Conservation (phyloP, 1,140 invertebrate species). For the Pachyrhynchus sulphureomaculatus region DNA sequence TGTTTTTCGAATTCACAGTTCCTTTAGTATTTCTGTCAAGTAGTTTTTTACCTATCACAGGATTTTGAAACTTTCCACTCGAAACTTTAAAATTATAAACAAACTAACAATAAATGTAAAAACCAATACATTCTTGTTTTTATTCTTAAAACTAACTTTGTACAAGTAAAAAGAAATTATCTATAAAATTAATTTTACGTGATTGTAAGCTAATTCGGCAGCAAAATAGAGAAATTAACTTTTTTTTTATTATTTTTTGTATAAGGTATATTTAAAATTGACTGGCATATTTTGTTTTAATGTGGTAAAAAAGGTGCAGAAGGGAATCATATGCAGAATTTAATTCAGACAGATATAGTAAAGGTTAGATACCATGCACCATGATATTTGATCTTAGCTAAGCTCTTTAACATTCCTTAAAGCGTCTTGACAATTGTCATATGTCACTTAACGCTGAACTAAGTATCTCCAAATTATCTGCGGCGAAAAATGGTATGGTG, state of each 20-base stretch:
- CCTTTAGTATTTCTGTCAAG: not conserved
- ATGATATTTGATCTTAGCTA: not conserved
- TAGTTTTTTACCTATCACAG: not conserved
- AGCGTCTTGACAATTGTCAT: too few relatives aligned
- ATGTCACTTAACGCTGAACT: too few relatives aligned
- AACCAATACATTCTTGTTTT: not conserved
- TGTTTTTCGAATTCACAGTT: too few relatives aligned
- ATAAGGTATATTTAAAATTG: not conserved
- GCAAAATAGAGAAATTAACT: not conserved
- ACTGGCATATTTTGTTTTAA: not conserved
- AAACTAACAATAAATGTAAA: not conserved
- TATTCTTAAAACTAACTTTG: slow-evolving; percentile 31
- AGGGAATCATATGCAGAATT: too few relatives aligned
- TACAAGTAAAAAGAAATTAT: slow-evolving; percentile 27
- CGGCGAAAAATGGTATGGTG: too few relatives aligned
- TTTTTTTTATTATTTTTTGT: not conserved
- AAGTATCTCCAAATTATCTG: too few relatives aligned
- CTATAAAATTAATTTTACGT: not conserved
- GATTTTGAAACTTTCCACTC: not conserved
- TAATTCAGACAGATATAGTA: too few relatives aligned
- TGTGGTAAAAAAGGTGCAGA: not conserved
- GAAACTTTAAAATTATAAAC: not conserved
- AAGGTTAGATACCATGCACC: too few relatives aligned
- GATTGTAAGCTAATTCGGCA: not conserved
- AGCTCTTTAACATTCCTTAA: not conserved